Evolutionary conservation across 92 coral and sea anemone species (phyloP).

Genomic region (Galaxea fascicularis): DNA sequence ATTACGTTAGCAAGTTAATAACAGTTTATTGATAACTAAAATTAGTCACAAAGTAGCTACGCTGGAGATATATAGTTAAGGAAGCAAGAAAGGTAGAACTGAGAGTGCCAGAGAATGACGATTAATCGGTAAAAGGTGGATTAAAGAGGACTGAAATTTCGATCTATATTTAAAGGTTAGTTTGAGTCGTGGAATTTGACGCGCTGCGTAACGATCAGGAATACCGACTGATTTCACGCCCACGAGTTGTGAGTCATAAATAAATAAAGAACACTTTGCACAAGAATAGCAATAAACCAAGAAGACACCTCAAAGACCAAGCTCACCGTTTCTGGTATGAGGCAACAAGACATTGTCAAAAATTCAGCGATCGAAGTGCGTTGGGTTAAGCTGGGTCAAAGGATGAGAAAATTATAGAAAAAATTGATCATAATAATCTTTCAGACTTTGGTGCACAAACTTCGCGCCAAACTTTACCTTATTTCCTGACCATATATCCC

Average conservation of each 20-base stretch:
- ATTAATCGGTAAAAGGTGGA: neutral
- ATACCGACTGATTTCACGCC: slow-evolving; percentile 3
- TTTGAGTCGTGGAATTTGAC: neutral
- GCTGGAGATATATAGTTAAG: slow-evolving; percentile 19
- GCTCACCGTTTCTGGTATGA: neutral
- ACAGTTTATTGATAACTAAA: slow-evolving; percentile 7
- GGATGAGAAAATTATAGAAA: no score
- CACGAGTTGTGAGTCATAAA: slow-evolving; percentile 40
- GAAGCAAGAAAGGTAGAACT: slow-evolving; percentile 7
- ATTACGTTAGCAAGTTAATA: slow-evolving; percentile 20
- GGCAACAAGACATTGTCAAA: neutral
- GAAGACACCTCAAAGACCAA: slow-evolving; percentile 12
- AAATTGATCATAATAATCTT: no score
- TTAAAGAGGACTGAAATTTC: neutral
- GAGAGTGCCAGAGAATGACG: neutral
- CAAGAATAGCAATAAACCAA: neutral
- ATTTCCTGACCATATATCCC: slow-evolving; percentile 53
- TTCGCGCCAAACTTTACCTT: slow-evolving; percentile 30
- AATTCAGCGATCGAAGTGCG: neutral
- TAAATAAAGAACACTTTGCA: slow-evolving; percentile 33
- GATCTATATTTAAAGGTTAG: neutral
- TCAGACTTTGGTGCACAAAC: neutral
- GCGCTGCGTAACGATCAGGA: neutral
- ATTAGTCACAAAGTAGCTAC: neutral
- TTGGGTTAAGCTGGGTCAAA: no score